phyloP scores from a whole-genome alignment of 2,888 invertebrate genomes.

The Laspeyria flexula region DNA sequence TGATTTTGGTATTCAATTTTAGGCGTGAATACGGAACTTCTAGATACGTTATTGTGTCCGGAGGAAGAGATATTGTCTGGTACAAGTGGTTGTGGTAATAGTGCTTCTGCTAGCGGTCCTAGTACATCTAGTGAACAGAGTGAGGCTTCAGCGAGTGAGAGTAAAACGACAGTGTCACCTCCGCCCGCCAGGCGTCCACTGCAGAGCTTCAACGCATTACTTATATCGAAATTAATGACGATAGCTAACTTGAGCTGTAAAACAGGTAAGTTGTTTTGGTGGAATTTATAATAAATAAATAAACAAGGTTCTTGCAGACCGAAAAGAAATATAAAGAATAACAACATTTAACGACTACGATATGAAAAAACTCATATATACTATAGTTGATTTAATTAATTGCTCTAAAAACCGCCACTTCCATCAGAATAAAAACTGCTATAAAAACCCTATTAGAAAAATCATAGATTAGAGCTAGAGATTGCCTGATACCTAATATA shows the following conservation, averaged over 20 bases:
- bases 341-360: no score
- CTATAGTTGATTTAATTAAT: no score
- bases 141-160: conserved; percentile 48
- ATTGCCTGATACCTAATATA: no score
- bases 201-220: conserved; percentile 92
- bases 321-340: no score
- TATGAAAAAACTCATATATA: no score
- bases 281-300: not conserved
- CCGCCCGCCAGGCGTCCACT: conserved; percentile 56
- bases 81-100: conserved; percentile 23
- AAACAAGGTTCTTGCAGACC: no score
- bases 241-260: conserved; percentile 95
- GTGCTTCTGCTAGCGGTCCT: conserved; percentile 10
- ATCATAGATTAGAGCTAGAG: no score
- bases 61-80: conserved; percentile 62
- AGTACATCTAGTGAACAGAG: conserved; percentile 12
- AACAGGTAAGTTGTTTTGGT: conserved; percentile 88
- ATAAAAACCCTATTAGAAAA: no score
- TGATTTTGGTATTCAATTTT: conserved; percentile 44
- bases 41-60: conserved; percentile 92
- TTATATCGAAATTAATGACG: conserved; percentile 93
- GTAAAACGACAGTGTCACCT: conserved; percentile 48
- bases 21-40: conserved; percentile 94
- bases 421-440: no score
- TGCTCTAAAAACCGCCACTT: no score